phyloP scores from a whole-genome alignment of 1,140 invertebrate genomes.

The Drosophila auraria region DNA sequence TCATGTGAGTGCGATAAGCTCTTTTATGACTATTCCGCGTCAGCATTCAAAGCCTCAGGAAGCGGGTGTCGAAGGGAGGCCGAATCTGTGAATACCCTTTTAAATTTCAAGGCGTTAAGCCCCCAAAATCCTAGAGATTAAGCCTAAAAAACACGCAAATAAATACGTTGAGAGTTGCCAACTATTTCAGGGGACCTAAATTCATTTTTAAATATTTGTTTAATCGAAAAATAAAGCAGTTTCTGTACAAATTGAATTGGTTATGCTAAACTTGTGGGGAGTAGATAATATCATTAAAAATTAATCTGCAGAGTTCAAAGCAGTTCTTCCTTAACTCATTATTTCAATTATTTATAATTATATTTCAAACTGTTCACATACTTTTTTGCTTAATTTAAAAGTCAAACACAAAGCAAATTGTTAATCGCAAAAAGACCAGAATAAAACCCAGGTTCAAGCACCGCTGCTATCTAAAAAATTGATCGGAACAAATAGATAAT shows the following conservation, averaged over 20 bases:
- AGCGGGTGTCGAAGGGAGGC: neutral
- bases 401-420: neutral
- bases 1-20: constrained; percentile 59
- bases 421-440: neutral
- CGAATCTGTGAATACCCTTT: constrained; percentile 17
- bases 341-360: neutral
- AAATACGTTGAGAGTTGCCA: neutral
- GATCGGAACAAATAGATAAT: constrained; percentile 9
- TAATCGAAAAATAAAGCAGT: neutral
- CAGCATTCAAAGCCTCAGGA: constrained; percentile 15
- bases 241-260: neutral
- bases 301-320: neutral
- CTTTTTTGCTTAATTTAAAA: neutral
- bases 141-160: neutral
- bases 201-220: neutral
- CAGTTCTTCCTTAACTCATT: neutral
- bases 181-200: neutral
- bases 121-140: neutral
- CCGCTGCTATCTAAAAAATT: constrained; percentile 11
- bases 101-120: neutral
- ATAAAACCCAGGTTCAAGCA: neutral
- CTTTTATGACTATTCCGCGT: constrained; percentile 53
- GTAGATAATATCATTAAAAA: neutral
- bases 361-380: neutral
- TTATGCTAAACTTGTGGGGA: no score